phyloP scores from a whole-genome alignment of 1,140 invertebrate species.

The Copidosoma floridanum region DNA sequence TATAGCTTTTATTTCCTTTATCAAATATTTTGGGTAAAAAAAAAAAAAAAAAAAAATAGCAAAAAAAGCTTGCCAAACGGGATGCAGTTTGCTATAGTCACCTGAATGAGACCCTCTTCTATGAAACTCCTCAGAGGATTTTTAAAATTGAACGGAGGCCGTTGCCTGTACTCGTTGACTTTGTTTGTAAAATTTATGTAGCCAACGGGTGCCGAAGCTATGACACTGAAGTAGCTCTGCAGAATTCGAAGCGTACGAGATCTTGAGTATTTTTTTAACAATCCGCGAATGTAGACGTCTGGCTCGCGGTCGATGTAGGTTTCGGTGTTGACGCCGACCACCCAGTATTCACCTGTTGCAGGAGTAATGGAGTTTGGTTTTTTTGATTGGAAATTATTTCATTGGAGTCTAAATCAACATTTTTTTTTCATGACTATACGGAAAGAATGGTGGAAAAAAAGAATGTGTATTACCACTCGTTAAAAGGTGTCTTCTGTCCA shows the following conservation, averaged over 20 bases:
- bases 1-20: too few species aligned
- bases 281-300: conserved; percentile 71
- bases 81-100: conserved; percentile 39
- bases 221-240: conserved; percentile 72
- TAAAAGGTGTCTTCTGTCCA: conserved; percentile 79
- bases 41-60: neutral
- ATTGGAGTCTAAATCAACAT: too few species aligned
- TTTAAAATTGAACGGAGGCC: conserved; percentile 80
- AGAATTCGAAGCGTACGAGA: conserved; percentile 62
- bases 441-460: neutral
- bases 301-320: conserved; percentile 77
- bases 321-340: conserved; percentile 86
- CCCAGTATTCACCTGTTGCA: conserved; percentile 78
- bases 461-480: too few species aligned
- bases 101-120: conserved; percentile 59
- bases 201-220: conserved; percentile 67
- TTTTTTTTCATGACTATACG: neutral
- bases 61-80: too few species aligned
- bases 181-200: conserved; percentile 73
- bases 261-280: conserved; percentile 65
- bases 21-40: neutral
- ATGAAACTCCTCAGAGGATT: conserved; percentile 69
- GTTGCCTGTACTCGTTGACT: conserved; percentile 77
- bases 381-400: neutral
- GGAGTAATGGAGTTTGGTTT: conserved; percentile 36